Base-by-base conservation (phyloP, 2,888 invertebrate genomes). In the Leptopilina syphax region DNA sequence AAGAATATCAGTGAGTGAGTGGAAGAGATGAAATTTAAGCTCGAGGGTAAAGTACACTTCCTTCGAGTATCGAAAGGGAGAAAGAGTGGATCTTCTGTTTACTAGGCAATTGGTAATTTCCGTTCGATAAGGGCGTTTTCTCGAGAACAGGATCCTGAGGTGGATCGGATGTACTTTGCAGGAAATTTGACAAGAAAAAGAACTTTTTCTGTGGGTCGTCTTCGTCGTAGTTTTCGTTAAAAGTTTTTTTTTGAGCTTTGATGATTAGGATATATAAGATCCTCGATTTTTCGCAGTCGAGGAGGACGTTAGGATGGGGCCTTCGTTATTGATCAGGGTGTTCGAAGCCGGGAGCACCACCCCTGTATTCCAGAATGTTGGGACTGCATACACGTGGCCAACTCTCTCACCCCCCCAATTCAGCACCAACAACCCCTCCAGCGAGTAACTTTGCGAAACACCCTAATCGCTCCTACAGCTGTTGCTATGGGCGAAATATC, bases 261-360 rank as follows among this genome's bases (percentile, higher is more conserved):
- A n/a, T 13, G 5, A n/a, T 54, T 57, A 54, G 50, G 34, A 65
- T 18, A 12, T 47, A 50, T 73, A 65, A 78, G 60, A 63, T 41
- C 44, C 68, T 73, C 50, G 63, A 10, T 60, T 47, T 57, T 47
- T 57, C 47, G 44, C 47, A n/a, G 41, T 27, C 13, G 18, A 24
- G 65, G 1, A 34, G 34, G 34, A 34, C 34, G 1, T 34, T 34
- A 34, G 34, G 34, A 34, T 34, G 34, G 44, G 50, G 57, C 68
- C 67, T 66, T 79, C 68, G 85, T 87, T 89, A 89, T 89, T 87
- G 89, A 89, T 89, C 87, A 85, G 84, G 78, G 84, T 84, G 84
- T 81, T 76, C 83, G 82, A 84, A 83, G 83, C 82, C 79, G 79
- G 47, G 77, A 85, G 86, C 85, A 87, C 84, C 83, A 85, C 87